A percentile compares a stretch with the other conserved stretches of the same genome.
These are phyloP conservation scores for Chaetops frenatus DNA, from an alignment of 2,113 vertebrate species.

Conservation along the genomic window DNA sequence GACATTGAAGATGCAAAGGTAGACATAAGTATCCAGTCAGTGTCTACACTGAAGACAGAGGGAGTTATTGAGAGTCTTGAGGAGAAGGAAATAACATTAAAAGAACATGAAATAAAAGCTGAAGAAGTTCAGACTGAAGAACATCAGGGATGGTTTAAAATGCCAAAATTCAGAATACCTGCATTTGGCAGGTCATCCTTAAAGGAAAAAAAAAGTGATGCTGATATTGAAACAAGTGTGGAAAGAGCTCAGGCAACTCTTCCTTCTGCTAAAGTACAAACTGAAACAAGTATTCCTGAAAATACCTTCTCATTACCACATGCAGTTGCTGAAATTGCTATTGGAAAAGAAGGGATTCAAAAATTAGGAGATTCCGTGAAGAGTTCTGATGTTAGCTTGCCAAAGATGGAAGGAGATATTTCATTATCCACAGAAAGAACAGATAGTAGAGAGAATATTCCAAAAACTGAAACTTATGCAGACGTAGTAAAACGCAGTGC, in stretches of 20 bases:
- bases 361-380: neutral
- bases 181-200: neutral
- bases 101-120: slow-evolving; percentile 21
- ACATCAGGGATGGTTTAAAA: slow-evolving; percentile 56
- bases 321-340: neutral
- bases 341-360: slow-evolving; percentile 8
- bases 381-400: neutral
- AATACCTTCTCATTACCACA: neutral
- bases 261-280: neutral
- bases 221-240: neutral
- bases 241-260: neutral
- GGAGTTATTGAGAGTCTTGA: neutral
- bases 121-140: slow-evolving; percentile 14
- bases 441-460: neutral
- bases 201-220: neutral
- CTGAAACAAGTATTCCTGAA: slow-evolving; percentile 3
- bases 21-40: neutral
- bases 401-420: neutral
- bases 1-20: neutral
- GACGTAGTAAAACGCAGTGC: neutral
- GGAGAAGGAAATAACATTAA: neutral
- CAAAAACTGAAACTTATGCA: neutral
- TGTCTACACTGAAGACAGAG: neutral
- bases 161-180: slow-evolving; percentile 61
- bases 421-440: neutral